phyloP scores from a whole-genome alignment of 2,113 vertebrate genomes.

The Stigmatopora argus region DNA sequence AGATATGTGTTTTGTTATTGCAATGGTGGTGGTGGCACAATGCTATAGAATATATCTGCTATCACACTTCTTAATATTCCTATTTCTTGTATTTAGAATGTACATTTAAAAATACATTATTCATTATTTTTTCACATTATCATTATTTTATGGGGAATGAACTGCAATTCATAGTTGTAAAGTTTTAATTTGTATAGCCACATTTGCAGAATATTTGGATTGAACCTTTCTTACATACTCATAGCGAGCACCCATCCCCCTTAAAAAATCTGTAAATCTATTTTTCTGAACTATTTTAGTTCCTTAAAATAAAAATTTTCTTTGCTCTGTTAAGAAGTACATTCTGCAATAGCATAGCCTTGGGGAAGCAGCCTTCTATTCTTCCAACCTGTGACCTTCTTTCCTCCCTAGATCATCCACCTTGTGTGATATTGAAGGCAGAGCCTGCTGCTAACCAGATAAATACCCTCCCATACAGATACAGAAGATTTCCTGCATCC shows the following conservation, averaged over 20 bases:
- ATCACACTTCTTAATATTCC: neutral
- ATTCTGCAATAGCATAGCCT: constrained; percentile 20
- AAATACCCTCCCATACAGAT: constrained; percentile 43
- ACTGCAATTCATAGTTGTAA: neutral
- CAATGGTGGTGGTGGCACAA: neutral
- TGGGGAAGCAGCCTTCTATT: constrained; percentile 37
- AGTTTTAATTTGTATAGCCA: neutral
- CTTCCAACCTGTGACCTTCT: constrained; percentile 30
- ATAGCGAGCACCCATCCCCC: constrained; percentile 1
- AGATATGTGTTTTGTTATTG: neutral
- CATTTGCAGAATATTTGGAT: constrained; percentile 1
- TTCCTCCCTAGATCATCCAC: constrained; percentile 34
- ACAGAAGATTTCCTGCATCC: constrained; percentile 37
- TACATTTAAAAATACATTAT: constrained; percentile 38
- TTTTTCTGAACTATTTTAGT: constrained; percentile 40
- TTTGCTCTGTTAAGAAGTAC: constrained; percentile 25
- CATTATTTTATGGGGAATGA: neutral
- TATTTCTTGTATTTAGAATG: neutral
- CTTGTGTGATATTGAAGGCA: constrained; percentile 47
- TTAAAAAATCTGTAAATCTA: neutral
- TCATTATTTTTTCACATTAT: constrained; percentile 39
- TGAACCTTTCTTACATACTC: neutral
- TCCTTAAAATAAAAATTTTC: constrained; percentile 42
- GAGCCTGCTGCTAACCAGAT: constrained; percentile 55
- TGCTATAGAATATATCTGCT: neutral